Evolutionary conservation across 2,113 vertebrate genomes (phyloP).

Genomic region (Eulemur macaco): DNA sequence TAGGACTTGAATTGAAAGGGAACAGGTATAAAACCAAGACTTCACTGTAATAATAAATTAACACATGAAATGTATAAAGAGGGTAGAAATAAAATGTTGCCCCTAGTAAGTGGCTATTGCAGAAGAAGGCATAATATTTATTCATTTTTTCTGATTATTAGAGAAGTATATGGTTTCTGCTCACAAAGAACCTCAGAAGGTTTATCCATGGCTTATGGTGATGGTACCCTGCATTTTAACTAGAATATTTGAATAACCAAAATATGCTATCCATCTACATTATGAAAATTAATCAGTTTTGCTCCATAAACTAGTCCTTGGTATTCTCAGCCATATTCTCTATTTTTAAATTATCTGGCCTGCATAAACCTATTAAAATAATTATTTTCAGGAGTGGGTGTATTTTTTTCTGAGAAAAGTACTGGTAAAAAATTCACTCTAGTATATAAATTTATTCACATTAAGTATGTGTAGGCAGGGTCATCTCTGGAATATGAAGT

Average conservation of each 20-base stretch:
- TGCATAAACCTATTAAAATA: background rate
- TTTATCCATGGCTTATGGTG: background rate
- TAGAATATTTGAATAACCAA: background rate
- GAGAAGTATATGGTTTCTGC: background rate
- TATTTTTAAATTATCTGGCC: background rate
- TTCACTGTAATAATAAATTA: conserved; percentile 43
- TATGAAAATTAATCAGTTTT: conserved; percentile 39
- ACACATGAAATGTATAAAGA: background rate
- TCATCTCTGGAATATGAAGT: background rate
- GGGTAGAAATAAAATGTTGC: background rate
- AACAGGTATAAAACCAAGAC: background rate
- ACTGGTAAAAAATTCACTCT: background rate
- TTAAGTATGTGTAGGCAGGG: background rate
- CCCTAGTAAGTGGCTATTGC: background rate
- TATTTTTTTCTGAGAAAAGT: background rate
- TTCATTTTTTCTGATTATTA: background rate
- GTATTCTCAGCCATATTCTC: background rate
- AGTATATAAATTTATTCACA: conserved; percentile 1
- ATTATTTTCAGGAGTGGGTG: background rate
- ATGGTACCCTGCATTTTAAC: background rate
- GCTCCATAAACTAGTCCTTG: background rate
- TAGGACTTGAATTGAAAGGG: background rate
- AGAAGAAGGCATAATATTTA: background rate
- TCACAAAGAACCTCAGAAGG: background rate
- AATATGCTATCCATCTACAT: background rate